Percentiles rank a stretch among this genome's conserved stretches.
phyloP scores from a whole-genome alignment of 2,888 invertebrate species.

The Homarus gammarus region DNA sequence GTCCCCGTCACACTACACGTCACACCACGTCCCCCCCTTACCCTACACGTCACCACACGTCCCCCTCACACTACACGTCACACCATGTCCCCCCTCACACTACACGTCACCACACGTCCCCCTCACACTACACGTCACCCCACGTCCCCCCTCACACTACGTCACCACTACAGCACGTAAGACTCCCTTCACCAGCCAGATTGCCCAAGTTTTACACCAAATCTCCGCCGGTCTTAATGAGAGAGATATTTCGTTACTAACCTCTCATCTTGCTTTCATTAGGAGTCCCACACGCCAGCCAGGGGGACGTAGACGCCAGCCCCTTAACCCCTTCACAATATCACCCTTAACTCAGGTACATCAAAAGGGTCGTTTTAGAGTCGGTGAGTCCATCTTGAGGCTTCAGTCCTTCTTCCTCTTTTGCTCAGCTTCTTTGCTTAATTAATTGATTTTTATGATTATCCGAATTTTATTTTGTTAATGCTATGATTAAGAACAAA shows the following conservation, averaged over 20 bases:
- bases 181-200: conserved; percentile 56
- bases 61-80: neutral
- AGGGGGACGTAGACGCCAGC: conserved; percentile 14
- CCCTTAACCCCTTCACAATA: neutral
- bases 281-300: conserved; percentile 46
- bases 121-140: neutral
- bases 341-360: conserved; percentile 12
- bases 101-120: neutral
- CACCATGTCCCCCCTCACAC: neutral
- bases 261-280: conserved; percentile 76
- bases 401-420: conserved; percentile 25
- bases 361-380: conserved; percentile 14
- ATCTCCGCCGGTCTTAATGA: conserved; percentile 72
- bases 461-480: conserved; percentile 74
- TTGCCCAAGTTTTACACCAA: conserved; percentile 62
- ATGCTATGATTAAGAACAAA: conserved; percentile 76
- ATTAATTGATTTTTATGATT: conserved; percentile 76
- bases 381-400: neutral
- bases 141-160: neutral
- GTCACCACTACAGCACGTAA: conserved; percentile 5
- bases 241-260: conserved; percentile 73
- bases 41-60: neutral
- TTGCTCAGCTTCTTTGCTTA: conserved; percentile 74
- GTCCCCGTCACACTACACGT: neutral
- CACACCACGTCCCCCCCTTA: neutral